Evolutionary conservation across 2,113 vertebrate species (phyloP).

Genomic region (Laticauda laticaudata): DNA sequence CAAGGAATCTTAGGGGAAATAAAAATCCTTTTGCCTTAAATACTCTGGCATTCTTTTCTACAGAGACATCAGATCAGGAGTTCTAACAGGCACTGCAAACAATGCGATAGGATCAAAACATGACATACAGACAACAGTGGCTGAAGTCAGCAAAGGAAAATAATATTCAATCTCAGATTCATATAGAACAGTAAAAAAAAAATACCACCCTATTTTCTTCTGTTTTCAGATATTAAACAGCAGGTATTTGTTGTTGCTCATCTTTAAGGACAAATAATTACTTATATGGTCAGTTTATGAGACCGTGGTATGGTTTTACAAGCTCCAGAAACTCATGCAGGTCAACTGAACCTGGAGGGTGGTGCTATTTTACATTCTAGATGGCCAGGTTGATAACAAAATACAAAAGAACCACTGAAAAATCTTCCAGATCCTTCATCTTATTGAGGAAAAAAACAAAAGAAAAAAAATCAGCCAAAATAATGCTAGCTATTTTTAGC

Average conservation of each 20-base stretch:
- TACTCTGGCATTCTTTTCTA: constrained; percentile 18
- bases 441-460: neutral
- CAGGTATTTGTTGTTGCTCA: constrained; percentile 15
- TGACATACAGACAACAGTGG: constrained; percentile 20
- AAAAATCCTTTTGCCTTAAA: neutral
- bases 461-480: constrained; percentile 52
- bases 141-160: constrained; percentile 18
- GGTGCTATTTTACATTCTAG: constrained; percentile 2
- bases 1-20: constrained; percentile 35
- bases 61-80: constrained; percentile 22
- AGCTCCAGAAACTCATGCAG: neutral
- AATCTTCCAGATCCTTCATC: constrained; percentile 36
- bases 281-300: neutral
- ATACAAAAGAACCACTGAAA: constrained; percentile 15
- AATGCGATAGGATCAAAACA: neutral
- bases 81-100: constrained; percentile 14
- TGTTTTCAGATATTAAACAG: neutral
- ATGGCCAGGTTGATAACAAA: constrained; percentile 20
- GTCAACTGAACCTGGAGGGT: neutral
- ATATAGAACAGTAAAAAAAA: constrained; percentile 10
- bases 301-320: constrained; percentile 3
- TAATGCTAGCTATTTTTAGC: constrained; percentile 38
- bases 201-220: neutral
- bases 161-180: constrained; percentile 30
- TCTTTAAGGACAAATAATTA: neutral